phyloP scores from a whole-genome alignment of 2,888 invertebrate genomes.

The Brenthis daphne region DNA sequence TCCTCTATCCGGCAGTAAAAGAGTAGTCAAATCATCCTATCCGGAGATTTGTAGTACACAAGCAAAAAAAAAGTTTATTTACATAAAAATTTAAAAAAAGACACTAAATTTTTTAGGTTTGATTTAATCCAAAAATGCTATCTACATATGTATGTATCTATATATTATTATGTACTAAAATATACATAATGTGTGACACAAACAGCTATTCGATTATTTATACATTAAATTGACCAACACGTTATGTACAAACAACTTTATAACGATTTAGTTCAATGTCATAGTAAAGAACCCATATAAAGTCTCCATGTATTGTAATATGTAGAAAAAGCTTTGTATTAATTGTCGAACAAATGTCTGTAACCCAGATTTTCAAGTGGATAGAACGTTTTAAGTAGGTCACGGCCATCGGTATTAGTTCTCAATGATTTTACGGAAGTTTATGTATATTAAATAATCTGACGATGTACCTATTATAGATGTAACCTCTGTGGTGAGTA shows the following conservation, averaged over 20 bases:
- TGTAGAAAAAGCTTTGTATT: slow-evolving; percentile 18
- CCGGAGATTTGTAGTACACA: no score
- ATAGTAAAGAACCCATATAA: slow-evolving; percentile 7
- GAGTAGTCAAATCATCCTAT: no score
- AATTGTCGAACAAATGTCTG: slow-evolving; percentile 30
- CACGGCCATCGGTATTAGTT: slow-evolving; percentile 33
- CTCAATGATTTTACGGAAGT: slow-evolving; percentile 17
- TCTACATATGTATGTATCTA: no score
- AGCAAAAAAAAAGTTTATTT: no score
- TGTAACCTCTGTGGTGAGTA: background rate
- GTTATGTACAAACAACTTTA: background rate
- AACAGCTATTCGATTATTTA: no score
- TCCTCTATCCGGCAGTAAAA: no score
- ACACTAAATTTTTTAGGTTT: no score
- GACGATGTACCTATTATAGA: background rate
- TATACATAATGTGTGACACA: no score
- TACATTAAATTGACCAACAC: background rate
- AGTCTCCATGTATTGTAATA: background rate
- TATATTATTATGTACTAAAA: no score
- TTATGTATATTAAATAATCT: background rate
- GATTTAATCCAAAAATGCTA: no score
- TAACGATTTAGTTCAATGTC: background rate
- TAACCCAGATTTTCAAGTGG: slow-evolving; percentile 32
- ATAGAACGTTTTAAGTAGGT: slow-evolving; percentile 28
- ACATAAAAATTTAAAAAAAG: no score